Evolutionary conservation across 2,797 vertebrate genomes (phyloP), one percentile per base, ranked within the genome.

Genomic region (Megaceryle alcyon): DNA sequence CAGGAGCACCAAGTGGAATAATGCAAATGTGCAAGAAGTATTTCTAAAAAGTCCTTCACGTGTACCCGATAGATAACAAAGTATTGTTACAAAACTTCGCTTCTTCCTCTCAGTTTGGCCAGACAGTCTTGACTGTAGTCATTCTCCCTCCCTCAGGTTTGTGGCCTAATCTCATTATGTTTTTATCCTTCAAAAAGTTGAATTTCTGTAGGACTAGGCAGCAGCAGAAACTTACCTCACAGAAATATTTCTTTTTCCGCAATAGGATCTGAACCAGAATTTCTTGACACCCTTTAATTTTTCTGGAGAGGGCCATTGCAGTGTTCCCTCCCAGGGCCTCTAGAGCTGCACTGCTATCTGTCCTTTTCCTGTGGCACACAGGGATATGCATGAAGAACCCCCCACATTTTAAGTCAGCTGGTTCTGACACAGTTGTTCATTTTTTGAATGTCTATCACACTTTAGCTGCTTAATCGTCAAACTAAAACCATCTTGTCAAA

Each of bases 351-450:
- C 20, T 41, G 7, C 56, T 76, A 37, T 4, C 28, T 89, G 7
- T 35, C 44, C 14, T 61, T 54, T 76, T 79, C 10, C 31, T 69
- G 1, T 35, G 33, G n/a, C n/a, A 17, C 0, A 0, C 65, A 37
- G 46, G 33, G 7, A 39, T 65, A 18, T 20, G 12, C 29, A 31
- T 37, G 37, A n/a, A 35, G 44, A 87, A 25, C 46, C 80, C 44
- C 33, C 18, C 13, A 8, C 59, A 9, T 48, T 82, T 69, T 59
- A 29, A 41, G 19, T 79, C 53, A 70, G 6, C 76, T 93, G 43
- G 10, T 14, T 90, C 25, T 83, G n/a, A 61, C 82, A 63, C 43
- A 77, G 15, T 7, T 87, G 18, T 29, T 63, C 12, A 25, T 92
- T 57, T 90, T 26, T 54, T 84, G 29, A 76, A 29, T 29, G 3